phyloP scores from a whole-genome alignment of 2,113 vertebrate genomes.

The Mellivora capensis region DNA sequence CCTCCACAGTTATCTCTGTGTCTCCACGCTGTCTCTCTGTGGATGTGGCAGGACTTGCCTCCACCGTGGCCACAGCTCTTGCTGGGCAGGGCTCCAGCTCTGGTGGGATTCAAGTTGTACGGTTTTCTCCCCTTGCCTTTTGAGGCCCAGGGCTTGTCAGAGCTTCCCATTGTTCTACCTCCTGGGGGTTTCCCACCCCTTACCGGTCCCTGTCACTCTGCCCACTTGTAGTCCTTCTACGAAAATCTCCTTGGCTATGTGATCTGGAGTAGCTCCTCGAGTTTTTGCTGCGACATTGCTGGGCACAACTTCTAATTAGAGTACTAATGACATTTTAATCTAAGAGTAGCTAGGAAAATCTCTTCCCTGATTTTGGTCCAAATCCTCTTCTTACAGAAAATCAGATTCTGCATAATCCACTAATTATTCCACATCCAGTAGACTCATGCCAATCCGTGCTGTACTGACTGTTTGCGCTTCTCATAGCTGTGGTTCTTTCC shows the following conservation, averaged over 20 bases:
- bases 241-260: background rate
- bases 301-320: constrained; percentile 32
- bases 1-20: background rate
- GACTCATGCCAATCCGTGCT: background rate
- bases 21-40: background rate
- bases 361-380: constrained; percentile 42
- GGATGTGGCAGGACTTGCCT: background rate
- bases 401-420: constrained; percentile 40
- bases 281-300: background rate
- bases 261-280: background rate
- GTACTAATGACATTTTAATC: constrained; percentile 43
- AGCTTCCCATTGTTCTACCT: background rate
- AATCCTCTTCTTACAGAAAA: constrained; percentile 41
- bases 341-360: constrained; percentile 41
- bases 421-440: background rate
- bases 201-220: background rate
- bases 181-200: background rate
- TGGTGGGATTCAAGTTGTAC: background rate
- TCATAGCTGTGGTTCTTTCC: background rate
- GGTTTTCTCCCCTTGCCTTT: background rate
- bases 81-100: background rate
- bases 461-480: background rate
- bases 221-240: background rate
- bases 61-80: background rate
- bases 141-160: background rate